Evolutionary conservation across 2,888 invertebrate species (phyloP), one percentile per base, ranked within the genome.

Genomic region (Eudemis profundana): DNA sequence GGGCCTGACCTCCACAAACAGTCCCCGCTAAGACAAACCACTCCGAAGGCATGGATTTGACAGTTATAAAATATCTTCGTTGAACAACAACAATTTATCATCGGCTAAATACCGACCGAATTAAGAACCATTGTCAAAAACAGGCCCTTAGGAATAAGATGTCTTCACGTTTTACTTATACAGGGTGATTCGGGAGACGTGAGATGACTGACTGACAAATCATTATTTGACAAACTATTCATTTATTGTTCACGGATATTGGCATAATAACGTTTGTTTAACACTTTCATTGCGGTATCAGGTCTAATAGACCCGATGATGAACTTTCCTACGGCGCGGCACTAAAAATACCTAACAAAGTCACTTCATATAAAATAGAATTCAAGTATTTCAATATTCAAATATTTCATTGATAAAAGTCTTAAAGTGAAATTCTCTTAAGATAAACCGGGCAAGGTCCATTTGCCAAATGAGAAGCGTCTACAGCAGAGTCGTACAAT

Each of bases 1-100:
- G 21, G 23, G 36, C 8, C 23, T 36, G 44, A 51, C 57, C 57
- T 46, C 17, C 0, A n/a, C 10, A 14, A 29, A 36, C 57, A 44
- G 33, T 8, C 33, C 38, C 8, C 56, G 29, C 29, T 12, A 23
- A 56, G 63, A 63, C 56, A 50, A 57, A 63, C 57, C 64, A 51
- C 57, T 64, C 12, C 17, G 19, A 36, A 49, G 50, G 27, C 50
- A 36, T 64, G 57, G 50, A 27, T 59, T 51, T 50, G 64, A 59
- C 57, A 59, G 57, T 50, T 44, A 51, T 64, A 64, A 57, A 64
- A 64, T 59, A 57, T 59, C 36, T 51, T 42, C n/a, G 49, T 23
- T 36, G n/a, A 59, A 56, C 49, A 63, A 57, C 42, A 57, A 21
- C 50, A 15, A 50, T 57, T 64, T 50, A 27, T 57, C 63, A 53